A percentile compares a stretch with the other conserved stretches of the same genome.
phyloP scores from a whole-genome alignment of 2,888 invertebrate species.

The Spodoptera exigua region DNA sequence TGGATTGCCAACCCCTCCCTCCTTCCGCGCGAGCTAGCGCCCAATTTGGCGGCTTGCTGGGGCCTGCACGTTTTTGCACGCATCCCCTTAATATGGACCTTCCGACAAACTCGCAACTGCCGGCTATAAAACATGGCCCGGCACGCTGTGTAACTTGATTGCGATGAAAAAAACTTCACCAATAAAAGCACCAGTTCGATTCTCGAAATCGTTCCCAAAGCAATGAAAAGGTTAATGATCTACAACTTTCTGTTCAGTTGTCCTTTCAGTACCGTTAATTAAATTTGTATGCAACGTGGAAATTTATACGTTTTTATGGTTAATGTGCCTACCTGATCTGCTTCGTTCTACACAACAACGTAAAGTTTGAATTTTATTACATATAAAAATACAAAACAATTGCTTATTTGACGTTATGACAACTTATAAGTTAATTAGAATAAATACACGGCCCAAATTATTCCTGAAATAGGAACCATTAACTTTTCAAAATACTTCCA shows the following conservation, averaged over 20 bases:
- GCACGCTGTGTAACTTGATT: slow-evolving; percentile 56
- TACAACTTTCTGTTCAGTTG: slow-evolving; percentile 51
- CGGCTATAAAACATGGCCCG: slow-evolving; percentile 61
- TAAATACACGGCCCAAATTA: too few species aligned
- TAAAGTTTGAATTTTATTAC: too few species aligned
- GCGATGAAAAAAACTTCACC: slow-evolving; percentile 61
- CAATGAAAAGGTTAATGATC: slow-evolving; percentile 60
- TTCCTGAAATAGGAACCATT: too few species aligned
- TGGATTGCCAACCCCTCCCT: slow-evolving; percentile 69
- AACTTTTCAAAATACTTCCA: too few species aligned
- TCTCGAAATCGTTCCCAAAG: slow-evolving; percentile 45
- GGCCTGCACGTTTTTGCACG: slow-evolving; percentile 77
- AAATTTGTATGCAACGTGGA: slow-evolving; percentile 32
- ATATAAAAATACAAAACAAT: too few species aligned
- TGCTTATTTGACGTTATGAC: too few species aligned
- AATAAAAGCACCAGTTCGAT: slow-evolving; percentile 63
- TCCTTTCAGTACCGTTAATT: slow-evolving; percentile 53
- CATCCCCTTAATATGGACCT: slow-evolving; percentile 71
- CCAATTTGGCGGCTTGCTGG: slow-evolving; percentile 74
- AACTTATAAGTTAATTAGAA: too few species aligned
- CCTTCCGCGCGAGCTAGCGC: slow-evolving; percentile 75
- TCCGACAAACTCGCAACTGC: slow-evolving; percentile 56
- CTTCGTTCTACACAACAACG: too few species aligned
- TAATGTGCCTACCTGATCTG: too few species aligned
- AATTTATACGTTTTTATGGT: slow-evolving; percentile 10